Percentiles rank a stretch among this genome's conserved stretches.
phyloP scores from a whole-genome alignment of 1,140 invertebrate species.

The Drosophila sechellia region DNA sequence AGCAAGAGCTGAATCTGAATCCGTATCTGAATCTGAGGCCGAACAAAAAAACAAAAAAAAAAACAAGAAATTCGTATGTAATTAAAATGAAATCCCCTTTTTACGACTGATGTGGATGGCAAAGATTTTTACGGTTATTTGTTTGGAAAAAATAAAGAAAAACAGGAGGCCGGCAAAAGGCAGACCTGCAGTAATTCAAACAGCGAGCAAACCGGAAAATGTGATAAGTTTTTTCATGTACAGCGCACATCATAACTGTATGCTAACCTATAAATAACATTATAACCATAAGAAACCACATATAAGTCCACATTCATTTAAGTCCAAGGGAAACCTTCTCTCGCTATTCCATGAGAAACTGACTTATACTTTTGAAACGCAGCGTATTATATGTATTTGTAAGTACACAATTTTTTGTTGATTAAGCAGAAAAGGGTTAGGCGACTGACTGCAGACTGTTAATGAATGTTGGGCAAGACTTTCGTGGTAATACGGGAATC shows the following conservation, averaged over 20 bases:
- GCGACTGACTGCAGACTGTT: conserved; percentile 31
- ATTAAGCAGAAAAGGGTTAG: conserved; percentile 50
- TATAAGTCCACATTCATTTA: too few relatives aligned
- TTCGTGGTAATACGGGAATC: conserved; percentile 28
- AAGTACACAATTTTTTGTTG: conserved; percentile 43
- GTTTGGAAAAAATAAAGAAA: conserved; percentile 26
- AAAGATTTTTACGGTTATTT: conserved; percentile 78
- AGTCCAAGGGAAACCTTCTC: background rate
- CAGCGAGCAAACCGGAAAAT: conserved; percentile 59
- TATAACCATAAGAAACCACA: too few relatives aligned
- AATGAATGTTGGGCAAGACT: conserved; percentile 46
- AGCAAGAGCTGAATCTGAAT: conserved; percentile 41
- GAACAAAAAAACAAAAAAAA: conserved; percentile 25
- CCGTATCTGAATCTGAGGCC: background rate
- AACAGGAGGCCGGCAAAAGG: conserved; percentile 8
- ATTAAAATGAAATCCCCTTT: conserved; percentile 78
- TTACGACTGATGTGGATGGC: conserved; percentile 70
- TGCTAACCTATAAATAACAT: background rate
- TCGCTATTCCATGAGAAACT: too few relatives aligned
- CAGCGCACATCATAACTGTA: conserved; percentile 28
- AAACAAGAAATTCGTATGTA: conserved; percentile 72
- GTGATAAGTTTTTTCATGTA: conserved; percentile 58
- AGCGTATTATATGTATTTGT: conserved; percentile 41
- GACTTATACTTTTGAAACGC: background rate
- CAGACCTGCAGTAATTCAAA: conserved; percentile 67